phyloP scores from a whole-genome alignment of 2,888 invertebrate species.

The Strigamia transsilvanica region DNA sequence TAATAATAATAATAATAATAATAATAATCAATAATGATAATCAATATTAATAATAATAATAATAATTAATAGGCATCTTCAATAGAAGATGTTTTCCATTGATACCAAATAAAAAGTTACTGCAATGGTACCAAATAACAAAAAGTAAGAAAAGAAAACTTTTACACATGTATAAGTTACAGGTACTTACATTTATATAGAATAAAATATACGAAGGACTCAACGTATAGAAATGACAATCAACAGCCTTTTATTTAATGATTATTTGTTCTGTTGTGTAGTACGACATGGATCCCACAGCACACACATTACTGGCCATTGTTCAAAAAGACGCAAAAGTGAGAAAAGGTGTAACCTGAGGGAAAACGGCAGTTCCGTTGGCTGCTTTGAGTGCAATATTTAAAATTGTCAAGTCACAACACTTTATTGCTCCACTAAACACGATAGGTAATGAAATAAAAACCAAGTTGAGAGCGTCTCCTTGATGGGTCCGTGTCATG shows the following conservation, averaged over 20 bases:
- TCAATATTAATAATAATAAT: background rate
- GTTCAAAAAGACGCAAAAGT: conserved; percentile 29
- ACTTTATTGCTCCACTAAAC: conserved; percentile 43
- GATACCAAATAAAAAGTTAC: conserved; percentile 18
- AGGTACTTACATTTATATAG: conserved; percentile 53
- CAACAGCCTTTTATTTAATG: conserved; percentile 17
- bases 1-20: background rate
- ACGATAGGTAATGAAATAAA: conserved; percentile 52
- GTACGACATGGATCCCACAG: background rate
- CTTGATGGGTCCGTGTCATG: conserved; percentile 50
- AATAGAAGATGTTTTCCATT: conserved; percentile 37
- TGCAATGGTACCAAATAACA: conserved; percentile 36
- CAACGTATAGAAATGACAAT: conserved; percentile 48
- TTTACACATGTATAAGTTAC: conserved; percentile 51
- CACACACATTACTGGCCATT: conserved; percentile 46
- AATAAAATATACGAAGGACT: conserved; percentile 51
- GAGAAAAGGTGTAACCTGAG: conserved; percentile 36
- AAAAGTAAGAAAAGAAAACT: conserved; percentile 28
- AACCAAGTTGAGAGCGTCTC: conserved; percentile 46
- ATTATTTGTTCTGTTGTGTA: background rate
- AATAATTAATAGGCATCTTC: conserved; percentile 27
- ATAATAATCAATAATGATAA: background rate
- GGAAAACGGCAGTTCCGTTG: conserved; percentile 32
- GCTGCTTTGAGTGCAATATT: background rate
- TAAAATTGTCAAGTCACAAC: background rate